A percentile compares a stretch with the other conserved stretches of the same genome.
Conservation (phyloP, 2,888 invertebrate species). For the Ochropleura plecta region DNA sequence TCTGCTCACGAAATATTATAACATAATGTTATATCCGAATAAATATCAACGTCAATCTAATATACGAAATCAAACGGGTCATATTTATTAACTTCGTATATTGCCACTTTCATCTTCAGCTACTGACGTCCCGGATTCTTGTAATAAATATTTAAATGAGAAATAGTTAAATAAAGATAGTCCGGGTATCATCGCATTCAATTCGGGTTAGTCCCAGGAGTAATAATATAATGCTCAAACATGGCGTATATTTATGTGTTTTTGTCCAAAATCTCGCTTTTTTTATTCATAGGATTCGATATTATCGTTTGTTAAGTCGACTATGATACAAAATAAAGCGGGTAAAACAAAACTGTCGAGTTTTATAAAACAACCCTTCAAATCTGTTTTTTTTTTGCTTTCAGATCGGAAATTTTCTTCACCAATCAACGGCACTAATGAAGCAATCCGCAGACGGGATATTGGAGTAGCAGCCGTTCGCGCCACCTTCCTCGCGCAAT, state of each 20-base stretch:
- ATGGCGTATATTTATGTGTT: conserved; percentile 29
- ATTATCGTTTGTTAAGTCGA: conserved; percentile 17
- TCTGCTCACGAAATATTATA: not conserved
- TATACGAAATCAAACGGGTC: conserved; percentile 32
- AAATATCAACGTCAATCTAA: conserved; percentile 35
- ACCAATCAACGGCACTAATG: conserved; percentile 86
- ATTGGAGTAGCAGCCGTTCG: conserved; percentile 86
- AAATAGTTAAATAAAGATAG: conserved; percentile 43
- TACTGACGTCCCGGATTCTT: conserved; percentile 17
- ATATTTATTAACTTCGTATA: conserved; percentile 39
- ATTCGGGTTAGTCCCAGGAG: conserved; percentile 41
- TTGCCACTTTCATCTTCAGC: conserved; percentile 40
- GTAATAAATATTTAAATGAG: conserved; percentile 57
- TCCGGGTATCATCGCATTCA: conserved; percentile 33
- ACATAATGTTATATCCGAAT: conserved; percentile 17
- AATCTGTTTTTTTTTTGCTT: conserved; percentile 81
- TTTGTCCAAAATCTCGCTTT: conserved; percentile 6
- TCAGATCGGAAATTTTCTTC: conserved; percentile 83
- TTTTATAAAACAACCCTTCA: conserved; percentile 57
- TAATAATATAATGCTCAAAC: conserved; percentile 21
- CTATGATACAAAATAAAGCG: conserved; percentile 1
- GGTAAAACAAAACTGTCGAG: not conserved
- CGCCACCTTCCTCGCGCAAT: conserved; percentile 81
- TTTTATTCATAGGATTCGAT: conserved; percentile 33
- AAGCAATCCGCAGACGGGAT: conserved; percentile 89